These are phyloP conservation scores for Xiphophorus hellerii DNA, from an alignment of 2,113 vertebrate genomes.

Conservation along the genomic window DNA sequence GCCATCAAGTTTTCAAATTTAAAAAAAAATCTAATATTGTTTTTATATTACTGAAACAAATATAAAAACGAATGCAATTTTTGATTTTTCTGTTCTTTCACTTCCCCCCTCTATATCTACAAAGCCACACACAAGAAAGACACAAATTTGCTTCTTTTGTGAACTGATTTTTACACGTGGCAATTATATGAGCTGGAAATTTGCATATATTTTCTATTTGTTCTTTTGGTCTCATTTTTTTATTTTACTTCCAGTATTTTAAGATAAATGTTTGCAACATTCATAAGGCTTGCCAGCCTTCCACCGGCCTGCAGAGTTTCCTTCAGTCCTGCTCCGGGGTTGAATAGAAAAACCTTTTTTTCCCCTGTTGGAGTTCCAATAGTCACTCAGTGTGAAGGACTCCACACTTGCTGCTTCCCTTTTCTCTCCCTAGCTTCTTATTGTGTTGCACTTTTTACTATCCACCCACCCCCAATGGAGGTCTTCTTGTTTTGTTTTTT, in stretches of 20 bases:
- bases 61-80: too few species aligned
- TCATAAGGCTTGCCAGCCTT: conserved; percentile 24
- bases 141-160: neutral
- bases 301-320: conserved; percentile 38
- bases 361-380: conserved; percentile 35
- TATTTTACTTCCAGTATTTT: neutral
- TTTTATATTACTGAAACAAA: too few species aligned
- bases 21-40: too few species aligned
- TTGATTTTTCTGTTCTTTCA: neutral
- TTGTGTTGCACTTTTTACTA: conserved; percentile 37
- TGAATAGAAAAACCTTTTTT: conserved; percentile 51
- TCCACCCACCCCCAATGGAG: conserved; percentile 7
- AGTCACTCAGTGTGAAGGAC: conserved; percentile 45
- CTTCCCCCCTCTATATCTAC: neutral
- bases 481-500: conserved; percentile 11
- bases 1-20: too few species aligned
- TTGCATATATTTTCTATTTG: neutral
- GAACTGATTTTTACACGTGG: too few species aligned
- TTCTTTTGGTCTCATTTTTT: neutral
- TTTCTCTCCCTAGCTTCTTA: conserved; percentile 15
- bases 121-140: neutral
- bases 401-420: conserved; percentile 34
- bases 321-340: conserved; percentile 41
- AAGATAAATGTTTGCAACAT: conserved; percentile 31
- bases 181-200: neutral